Conservation (phyloP, 2,888 invertebrate genomes). For the Dilophus febrilis region DNA sequence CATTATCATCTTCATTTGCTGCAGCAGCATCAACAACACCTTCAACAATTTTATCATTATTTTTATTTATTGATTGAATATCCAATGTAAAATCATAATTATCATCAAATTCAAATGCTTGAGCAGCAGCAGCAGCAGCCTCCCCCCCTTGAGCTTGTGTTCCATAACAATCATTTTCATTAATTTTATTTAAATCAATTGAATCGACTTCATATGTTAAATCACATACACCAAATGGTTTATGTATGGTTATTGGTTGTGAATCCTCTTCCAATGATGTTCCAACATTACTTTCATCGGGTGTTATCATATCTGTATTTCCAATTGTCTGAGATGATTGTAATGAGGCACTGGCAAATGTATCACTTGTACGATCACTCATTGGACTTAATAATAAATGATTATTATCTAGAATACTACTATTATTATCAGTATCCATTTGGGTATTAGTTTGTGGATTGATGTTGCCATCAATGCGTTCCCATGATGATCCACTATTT, state of each 20-base stretch:
- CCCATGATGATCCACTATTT: not conserved
- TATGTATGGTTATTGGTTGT: conserved; percentile 25
- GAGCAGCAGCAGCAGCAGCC: too few species aligned
- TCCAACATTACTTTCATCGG: conserved; percentile 26
- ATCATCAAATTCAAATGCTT: too few species aligned
- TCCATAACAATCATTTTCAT: not conserved
- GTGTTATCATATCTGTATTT: conserved; percentile 25
- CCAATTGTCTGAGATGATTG: conserved; percentile 26
- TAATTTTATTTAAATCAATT: not conserved
- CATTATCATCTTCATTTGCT: conserved; percentile 17
- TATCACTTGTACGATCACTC: conserved; percentile 19
- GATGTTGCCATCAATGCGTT: conserved; percentile 1
- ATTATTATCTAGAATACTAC: not conserved
- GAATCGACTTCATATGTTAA: too few species aligned
- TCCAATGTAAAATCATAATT: too few species aligned
- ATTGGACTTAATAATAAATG: conserved; percentile 9
- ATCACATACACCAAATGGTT: conserved; percentile 12
- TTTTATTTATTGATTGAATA: too few species aligned
- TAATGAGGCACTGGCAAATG: conserved; percentile 29
- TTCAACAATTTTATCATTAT: conserved; percentile 10
- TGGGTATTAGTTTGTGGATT: too few species aligned
- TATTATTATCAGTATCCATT: not conserved
- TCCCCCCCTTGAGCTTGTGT: too few species aligned
- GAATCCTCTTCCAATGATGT: conserved; percentile 30
- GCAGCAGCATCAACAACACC: conserved; percentile 4